Conservation (phyloP, 37 sponge, comb jelly and placozoan genomes). For the Geodia barretti region DNA sequence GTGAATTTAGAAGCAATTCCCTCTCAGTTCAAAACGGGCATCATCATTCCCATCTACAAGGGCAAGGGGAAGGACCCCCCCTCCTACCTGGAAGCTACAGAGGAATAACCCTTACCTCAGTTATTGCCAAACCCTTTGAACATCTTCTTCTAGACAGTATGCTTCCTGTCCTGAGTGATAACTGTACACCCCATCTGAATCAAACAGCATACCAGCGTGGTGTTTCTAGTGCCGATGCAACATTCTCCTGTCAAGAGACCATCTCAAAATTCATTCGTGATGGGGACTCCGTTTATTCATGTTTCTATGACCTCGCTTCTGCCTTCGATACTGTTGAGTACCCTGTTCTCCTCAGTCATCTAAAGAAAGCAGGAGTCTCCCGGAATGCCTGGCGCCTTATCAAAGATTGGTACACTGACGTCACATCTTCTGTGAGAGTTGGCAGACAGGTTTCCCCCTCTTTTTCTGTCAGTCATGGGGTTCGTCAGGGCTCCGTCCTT, state of each 20-base stretch:
- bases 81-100: slow-evolving; percentile 3
- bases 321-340: slow-evolving; percentile 13
- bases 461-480: not conserved
- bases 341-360: not conserved
- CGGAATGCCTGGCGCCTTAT: slow-evolving; percentile 5
- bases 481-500: slow-evolving; percentile 11
- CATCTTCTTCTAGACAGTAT: slow-evolving; percentile 3
- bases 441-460: not conserved
- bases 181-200: slow-evolving; percentile 5
- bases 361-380: not conserved
- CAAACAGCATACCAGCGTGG: slow-evolving; percentile 33
- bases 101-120: slow-evolving; percentile 31
- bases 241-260: not conserved
- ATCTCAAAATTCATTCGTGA: not conserved
- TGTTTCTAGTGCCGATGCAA: slow-evolving; percentile 12
- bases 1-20: slow-evolving; percentile 14
- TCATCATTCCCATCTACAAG: slow-evolving; percentile 14
- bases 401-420: not conserved
- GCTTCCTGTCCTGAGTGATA: too few species aligned
- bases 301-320: slow-evolving; percentile 14
- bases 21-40: slow-evolving; percentile 8
- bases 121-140: slow-evolving; percentile 20
- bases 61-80: slow-evolving; percentile 31
- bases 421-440: not conserved
- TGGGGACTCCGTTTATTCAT: slow-evolving; percentile 4